phyloP scores from a whole-genome alignment of 2,797 vertebrate genomes.

The Falco novaeseelandiae region DNA sequence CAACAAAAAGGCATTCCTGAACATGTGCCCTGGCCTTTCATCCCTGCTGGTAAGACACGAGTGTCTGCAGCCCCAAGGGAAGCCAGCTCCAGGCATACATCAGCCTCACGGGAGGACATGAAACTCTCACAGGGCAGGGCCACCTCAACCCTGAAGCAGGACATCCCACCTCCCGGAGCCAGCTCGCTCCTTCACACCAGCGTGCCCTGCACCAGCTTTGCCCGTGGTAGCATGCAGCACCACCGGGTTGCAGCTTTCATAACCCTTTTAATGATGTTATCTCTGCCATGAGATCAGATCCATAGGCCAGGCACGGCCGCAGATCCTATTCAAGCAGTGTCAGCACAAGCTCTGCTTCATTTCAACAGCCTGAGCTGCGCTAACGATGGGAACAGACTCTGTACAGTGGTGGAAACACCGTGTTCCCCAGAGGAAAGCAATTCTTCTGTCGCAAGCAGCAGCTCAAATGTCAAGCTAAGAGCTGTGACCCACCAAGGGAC shows the following conservation, averaged over 20 bases:
- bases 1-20: neutral
- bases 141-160: neutral
- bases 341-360: slow-evolving; percentile 20
- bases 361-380: neutral
- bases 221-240: neutral
- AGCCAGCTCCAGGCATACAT: neutral
- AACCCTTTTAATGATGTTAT: neutral
- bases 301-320: neutral
- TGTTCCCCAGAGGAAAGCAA: neutral
- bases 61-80: neutral
- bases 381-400: neutral
- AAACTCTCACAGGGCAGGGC: neutral
- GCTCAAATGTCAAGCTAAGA: neutral
- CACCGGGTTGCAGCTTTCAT: neutral
- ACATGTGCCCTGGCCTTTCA: neutral
- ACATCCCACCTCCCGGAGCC: neutral
- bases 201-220: neutral
- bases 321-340: neutral
- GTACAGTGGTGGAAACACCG: neutral
- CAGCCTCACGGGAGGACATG: fast-evolving
- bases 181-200: fast-evolving
- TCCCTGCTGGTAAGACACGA: neutral
- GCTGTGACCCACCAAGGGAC: neutral
- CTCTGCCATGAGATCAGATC: neutral
- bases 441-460: neutral